Evolutionary conservation across 2,113 vertebrate species (phyloP).

Genomic region (Nesogale talazaci): DNA sequence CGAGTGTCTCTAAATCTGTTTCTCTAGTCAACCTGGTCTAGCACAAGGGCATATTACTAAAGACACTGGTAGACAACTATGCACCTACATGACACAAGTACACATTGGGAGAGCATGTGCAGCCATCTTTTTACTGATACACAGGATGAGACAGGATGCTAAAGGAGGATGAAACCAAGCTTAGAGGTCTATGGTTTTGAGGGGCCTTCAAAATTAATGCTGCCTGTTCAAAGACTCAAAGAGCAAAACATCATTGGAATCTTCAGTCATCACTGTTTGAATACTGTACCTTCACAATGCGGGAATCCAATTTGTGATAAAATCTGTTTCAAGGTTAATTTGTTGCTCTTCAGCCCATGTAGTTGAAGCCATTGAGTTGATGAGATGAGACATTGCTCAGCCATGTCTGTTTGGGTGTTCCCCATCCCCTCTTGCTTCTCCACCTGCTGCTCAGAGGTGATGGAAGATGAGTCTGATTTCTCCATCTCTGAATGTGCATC

Average conservation of each 20-base stretch:
- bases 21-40: too few species aligned
- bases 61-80: background rate
- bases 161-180: background rate
- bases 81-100: background rate
- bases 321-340: constrained; percentile 87
- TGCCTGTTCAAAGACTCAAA: background rate
- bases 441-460: constrained; percentile 28
- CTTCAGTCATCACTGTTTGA: background rate
- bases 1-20: too few species aligned
- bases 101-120: accelerated
- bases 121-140: background rate
- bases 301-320: constrained; percentile 89
- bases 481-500: constrained; percentile 59
- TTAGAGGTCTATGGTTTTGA: background rate
- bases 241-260: background rate
- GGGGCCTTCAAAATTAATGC: background rate
- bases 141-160: background rate
- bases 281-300: constrained; percentile 86
- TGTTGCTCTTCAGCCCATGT: constrained; percentile 88
- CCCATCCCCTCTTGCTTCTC: constrained; percentile 17
- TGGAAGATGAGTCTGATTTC: background rate
- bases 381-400: constrained; percentile 84
- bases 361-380: constrained; percentile 87
- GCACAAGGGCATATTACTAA: background rate
- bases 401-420: constrained; percentile 37